Percentiles rank a stretch among this genome's conserved stretches.
Conservation (phyloP, 2,113 vertebrate species). For the Syngnathoides biaculeatus region DNA sequence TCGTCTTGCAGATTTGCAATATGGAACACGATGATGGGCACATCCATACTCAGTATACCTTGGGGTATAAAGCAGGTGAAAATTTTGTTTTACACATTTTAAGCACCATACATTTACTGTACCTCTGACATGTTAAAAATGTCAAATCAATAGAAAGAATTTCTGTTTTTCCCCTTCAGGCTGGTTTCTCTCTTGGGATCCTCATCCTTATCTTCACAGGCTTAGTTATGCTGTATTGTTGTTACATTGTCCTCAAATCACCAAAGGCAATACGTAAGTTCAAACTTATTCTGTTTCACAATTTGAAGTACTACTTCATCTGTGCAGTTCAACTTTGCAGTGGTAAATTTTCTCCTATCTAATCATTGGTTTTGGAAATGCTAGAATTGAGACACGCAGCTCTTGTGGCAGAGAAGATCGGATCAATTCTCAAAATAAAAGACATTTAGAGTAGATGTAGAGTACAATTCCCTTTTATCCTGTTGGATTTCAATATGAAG, state of each 20-base stretch:
- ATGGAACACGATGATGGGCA: conserved; percentile 99
- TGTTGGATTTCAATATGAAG: no score
- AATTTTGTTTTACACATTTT: not conserved
- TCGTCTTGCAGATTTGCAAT: conserved; percentile 86
- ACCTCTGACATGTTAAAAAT: not conserved
- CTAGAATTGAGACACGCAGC: no score
- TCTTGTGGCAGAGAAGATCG: no score
- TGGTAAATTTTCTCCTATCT: not conserved
- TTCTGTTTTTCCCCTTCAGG: conserved; percentile 68
- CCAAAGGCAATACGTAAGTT: conserved; percentile 85
- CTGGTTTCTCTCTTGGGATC: conserved; percentile 91
- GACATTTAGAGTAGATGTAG: no score
- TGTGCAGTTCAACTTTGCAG: not conserved
- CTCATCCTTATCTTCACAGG: conserved; percentile 82
- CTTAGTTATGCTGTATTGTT: conserved; percentile 91
- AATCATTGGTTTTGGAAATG: no score
- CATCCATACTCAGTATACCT: conserved; percentile 95
- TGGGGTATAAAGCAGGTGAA: conserved; percentile 97
- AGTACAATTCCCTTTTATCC: no score
- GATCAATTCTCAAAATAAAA: no score
- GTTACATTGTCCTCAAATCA: conserved; percentile 89
- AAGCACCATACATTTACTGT: no score
- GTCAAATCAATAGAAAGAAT: not conserved
- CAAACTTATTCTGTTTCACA: not conserved
- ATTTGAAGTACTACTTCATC: not conserved